Percentiles rank a stretch among this genome's conserved stretches.
Conservation (phyloP, 2,888 invertebrate species). For the Aphidoletes aphidimyza region DNA sequence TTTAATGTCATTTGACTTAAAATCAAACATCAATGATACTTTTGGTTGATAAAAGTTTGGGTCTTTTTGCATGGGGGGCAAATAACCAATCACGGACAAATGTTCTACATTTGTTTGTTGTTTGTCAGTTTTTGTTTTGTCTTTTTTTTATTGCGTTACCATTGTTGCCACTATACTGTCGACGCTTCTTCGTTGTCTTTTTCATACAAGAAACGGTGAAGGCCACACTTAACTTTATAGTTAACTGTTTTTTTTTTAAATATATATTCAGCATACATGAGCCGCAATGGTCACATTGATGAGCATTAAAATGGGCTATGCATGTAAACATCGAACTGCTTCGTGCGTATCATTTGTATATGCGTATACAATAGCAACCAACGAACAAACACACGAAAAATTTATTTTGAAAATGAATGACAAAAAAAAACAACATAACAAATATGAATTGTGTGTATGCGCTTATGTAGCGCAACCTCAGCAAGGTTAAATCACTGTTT, state of each 20-base stretch:
- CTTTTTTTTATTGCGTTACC: background rate
- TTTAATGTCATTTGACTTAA: too few relatives aligned
- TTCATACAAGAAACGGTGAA: background rate
- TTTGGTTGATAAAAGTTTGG: too few relatives aligned
- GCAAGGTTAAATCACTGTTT: constrained; percentile 26
- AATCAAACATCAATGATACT: too few relatives aligned
- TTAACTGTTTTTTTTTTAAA: background rate
- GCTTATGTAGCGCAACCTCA: constrained; percentile 24
- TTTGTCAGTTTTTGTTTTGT: too few relatives aligned
- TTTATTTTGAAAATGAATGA: background rate
- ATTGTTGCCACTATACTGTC: too few relatives aligned
- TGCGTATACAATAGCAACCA: background rate
- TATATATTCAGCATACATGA: background rate
- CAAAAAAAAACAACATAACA: too few relatives aligned
- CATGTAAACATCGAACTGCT: background rate
- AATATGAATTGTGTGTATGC: background rate
- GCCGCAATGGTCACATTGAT: background rate
- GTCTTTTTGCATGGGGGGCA: background rate
- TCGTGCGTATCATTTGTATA: background rate
- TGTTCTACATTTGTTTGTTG: too few relatives aligned
- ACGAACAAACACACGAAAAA: background rate
- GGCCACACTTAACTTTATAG: background rate
- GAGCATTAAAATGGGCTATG: background rate
- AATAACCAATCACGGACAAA: constrained; percentile 6
- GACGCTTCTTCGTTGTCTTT: background rate